Evolutionary conservation across 2,113 vertebrate genomes (phyloP), one percentile per base, ranked within the genome.

Genomic region (Phrynocephalus versicolor): DNA sequence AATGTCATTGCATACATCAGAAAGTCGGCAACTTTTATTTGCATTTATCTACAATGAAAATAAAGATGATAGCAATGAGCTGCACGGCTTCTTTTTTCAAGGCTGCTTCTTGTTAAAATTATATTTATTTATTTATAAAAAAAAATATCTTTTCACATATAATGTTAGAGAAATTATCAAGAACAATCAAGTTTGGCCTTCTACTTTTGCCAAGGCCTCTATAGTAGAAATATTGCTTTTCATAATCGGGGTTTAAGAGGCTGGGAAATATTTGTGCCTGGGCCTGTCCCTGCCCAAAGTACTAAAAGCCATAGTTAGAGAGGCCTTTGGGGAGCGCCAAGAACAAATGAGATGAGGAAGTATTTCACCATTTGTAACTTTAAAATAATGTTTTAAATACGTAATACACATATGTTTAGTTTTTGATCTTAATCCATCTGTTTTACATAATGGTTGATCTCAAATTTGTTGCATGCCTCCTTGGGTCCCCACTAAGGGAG

Each of bases 1-100:
- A 83, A 90, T 91, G 51, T 92, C 94, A 94, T 89, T 93, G 87
- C 93, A 87, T 92, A 94, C 92, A 92, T 94, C 88, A 83, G 92
- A 92, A 82, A 92, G 76, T 84, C 83, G 86, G 85, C 84, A 89
- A 78, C 89, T 94, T 94, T 91, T 90, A 81, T 94, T 92, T 93
- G 93, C 89, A 82, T 77, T 83, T 90, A 89, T 81, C 25, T 79
- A 39, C 85, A 88, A 70, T 79, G 72, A 89, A 85, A 87, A 25
- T 19, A 55, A 14, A 7, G 10, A 1, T 69, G 81, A 80, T 88
- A 77, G 41, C 88, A 57, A n/a, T 90, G 57, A 82, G 79, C 79
- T 72, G 85, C 75, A 77, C 2, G 23, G 82, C 82, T 94, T 88
- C 86, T 89, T 90, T 79, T 45, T 91, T 72, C 30, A 93, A 88